Conservation (phyloP, 2,888 invertebrate species). For the Norana najaformis region DNA sequence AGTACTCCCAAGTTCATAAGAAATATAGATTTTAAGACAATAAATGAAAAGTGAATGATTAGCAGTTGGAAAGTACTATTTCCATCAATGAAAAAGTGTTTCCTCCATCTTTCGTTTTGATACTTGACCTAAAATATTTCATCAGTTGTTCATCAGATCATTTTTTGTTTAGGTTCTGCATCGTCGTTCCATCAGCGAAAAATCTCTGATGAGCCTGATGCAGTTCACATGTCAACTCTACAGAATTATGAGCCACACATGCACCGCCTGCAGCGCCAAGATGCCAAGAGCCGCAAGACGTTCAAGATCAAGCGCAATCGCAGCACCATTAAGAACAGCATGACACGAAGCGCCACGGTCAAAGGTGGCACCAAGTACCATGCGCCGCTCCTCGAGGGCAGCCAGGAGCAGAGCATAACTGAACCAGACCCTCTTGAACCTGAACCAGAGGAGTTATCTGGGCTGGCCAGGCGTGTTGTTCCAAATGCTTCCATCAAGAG, state of each 20-base stretch:
- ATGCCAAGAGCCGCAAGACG: constrained; percentile 90
- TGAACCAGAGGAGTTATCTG: background rate
- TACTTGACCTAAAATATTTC: background rate
- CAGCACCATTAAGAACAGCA: constrained; percentile 45
- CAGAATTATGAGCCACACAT: constrained; percentile 25
- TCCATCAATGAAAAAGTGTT: background rate
- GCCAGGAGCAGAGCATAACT: background rate
- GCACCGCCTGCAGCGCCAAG: constrained; percentile 80
- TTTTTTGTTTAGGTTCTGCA: background rate
- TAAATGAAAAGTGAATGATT: background rate
- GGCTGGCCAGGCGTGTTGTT: constrained; percentile 16
- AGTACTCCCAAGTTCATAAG: background rate
- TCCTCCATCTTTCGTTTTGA: background rate
- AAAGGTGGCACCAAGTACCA: constrained; percentile 38
- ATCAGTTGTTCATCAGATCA: background rate
- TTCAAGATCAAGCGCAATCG: constrained; percentile 69
- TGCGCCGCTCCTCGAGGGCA: background rate
- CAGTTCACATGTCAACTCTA: background rate
- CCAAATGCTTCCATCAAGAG: background rate
- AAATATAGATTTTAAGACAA: background rate
- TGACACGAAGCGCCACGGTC: constrained; percentile 45
- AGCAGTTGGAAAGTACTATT: background rate
- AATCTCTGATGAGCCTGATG: background rate
- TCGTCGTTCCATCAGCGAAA: background rate
- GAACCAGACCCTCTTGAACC: constrained; percentile 25